Base-by-base conservation (phyloP, 2,797 vertebrate genomes). In the Kryptopterus vitreolus region DNA sequence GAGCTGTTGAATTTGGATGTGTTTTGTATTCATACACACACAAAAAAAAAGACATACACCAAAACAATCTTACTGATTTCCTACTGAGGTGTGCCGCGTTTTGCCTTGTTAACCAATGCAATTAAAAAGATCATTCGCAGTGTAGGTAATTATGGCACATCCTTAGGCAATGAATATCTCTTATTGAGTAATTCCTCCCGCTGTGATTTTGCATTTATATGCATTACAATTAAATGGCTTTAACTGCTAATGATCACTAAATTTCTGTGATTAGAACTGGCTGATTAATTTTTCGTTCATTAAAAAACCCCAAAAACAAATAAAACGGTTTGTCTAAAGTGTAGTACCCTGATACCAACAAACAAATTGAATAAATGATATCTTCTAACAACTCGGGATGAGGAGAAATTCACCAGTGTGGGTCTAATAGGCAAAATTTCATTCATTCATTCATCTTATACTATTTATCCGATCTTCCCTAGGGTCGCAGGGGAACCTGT, bases 101-200 rank as follows among this genome's bases (percentile, higher is more conserved):
- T 78, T 50, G 84, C 61, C 50, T 58, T 80, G 61, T 68, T 75
- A 80, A 80, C 53, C 35, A 33, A n/a, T 80, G 52, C n/a, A 80
- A 80, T 63, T 79, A 62, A 72, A 79, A 79, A 58, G 16, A 62
- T 79, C 31, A 48, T 59, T 70, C 53, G 26, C 55, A 62, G 50
- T 62, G 61, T 38, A 53, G 18, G 35, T 61, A 75, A 80, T 80
- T 66, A 74, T 9, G 35, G 52, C 8, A 66, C 11, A 57, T 75
- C 61, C 33, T 65, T 11, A 74, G 70, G 61, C 48, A 57, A 43
- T 46, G 10, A 57, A 52, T 8, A 35, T 9, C 33, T n/a, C 18
- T 48, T 4, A 3, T 57, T 57, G 7, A 74, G 35, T 46, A 80
- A 57, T n/a, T 48, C 52, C 46, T 68, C 79, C 70, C 75, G 79